Base-by-base conservation (phyloP, 2,888 invertebrate species). In the Tolmerus cingulatus region DNA sequence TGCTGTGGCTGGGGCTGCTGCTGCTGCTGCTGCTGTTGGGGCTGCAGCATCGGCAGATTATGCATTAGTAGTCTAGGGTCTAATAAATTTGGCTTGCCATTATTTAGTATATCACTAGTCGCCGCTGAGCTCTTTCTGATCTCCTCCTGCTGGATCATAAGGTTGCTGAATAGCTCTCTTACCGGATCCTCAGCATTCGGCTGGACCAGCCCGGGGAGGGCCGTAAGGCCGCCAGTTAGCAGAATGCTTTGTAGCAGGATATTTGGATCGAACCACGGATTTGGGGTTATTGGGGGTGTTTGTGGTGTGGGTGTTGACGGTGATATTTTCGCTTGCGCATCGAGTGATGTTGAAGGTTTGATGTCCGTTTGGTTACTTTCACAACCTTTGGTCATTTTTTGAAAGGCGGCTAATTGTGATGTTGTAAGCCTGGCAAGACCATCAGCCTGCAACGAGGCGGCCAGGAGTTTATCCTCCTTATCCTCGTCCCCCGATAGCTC, bases 381-480 rank as follows among this genome's bases (percentile, higher is more conserved):
- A 78, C 90, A 90, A 79, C 90, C 90, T 51, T 90, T 89, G 34
- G 87, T 79, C 51, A 87, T 78, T 86, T 86, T 88, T 30, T 89
- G 89, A 82, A 87, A 79, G 87, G 78, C 89, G 55, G 90, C 94
- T 92, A 91, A 51, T 87, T 86, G 87, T 78, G 88, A 85, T 87
- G 93, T 93, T 27, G 94, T 93, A 89, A 95, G 93, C 90, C 94
- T 92, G 87, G 95, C 91, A 90, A 95, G 93, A 91, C 95, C 94
- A 90, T 95, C 94, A 40, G 82, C 86, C 30, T 77, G 74, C 88
- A 87, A 90, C 55, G 89, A 88, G 87, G 89, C 88, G 14, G 88
- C 86, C 27, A 89, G 78, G 30, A 89, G 37, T 90, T 94, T 94
- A 86, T 94, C 94, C 90, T 94, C 95, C 90, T 94, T 94, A 92